A percentile compares a stretch with the other conserved stretches of the same genome.
phyloP scores from a whole-genome alignment of 2,797 vertebrate species.

The Decapterus maruadsi region DNA sequence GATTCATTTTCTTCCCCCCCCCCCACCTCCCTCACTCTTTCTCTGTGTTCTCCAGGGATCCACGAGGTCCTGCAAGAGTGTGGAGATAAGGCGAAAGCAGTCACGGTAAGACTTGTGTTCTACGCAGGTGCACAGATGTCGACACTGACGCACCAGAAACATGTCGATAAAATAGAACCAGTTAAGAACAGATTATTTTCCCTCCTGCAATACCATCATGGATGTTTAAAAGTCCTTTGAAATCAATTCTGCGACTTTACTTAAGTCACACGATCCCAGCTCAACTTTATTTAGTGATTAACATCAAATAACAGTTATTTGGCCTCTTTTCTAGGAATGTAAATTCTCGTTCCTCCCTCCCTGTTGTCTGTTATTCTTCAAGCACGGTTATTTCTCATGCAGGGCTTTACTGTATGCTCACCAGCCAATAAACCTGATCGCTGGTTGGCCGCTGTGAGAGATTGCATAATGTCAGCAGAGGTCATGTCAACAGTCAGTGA shows the following conservation, averaged over 20 bases:
- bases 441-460: slow-evolving; percentile 19
- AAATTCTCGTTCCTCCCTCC: slow-evolving; percentile 8
- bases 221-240: no score
- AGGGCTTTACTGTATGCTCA: slow-evolving; percentile 30
- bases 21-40: neutral
- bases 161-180: neutral
- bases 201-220: neutral
- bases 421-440: slow-evolving; percentile 22
- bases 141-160: neutral
- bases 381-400: slow-evolving; percentile 38
- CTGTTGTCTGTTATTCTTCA: slow-evolving; percentile 28
- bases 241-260: neutral
- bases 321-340: slow-evolving; percentile 27
- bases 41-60: slow-evolving; percentile 84
- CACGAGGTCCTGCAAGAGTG: slow-evolving; percentile 89
- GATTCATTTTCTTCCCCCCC: slow-evolving; percentile 19
- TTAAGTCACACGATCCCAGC: slow-evolving; percentile 8
- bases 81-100: slow-evolving; percentile 88
- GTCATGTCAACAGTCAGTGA: slow-evolving; percentile 57
- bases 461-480: slow-evolving; percentile 50
- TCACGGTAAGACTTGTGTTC: slow-evolving; percentile 82
- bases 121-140: neutral
- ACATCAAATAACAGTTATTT: slow-evolving; percentile 11
- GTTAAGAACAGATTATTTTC: neutral
- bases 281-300: neutral